These are phyloP conservation scores for Apamea epomidion DNA, from an alignment of 2,888 invertebrate genomes.

Conservation along the genomic window DNA sequence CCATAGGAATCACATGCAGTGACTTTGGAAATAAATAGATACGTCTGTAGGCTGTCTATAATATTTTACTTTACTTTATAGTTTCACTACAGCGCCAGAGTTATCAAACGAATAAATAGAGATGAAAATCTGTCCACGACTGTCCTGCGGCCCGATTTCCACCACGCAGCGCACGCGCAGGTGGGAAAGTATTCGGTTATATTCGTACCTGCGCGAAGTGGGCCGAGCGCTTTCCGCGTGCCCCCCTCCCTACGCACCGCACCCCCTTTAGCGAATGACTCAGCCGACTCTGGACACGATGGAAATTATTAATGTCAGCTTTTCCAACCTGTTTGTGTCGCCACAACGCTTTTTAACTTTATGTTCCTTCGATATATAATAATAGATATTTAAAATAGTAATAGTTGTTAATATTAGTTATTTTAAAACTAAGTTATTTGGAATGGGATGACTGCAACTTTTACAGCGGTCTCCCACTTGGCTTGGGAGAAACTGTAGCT, in stretches of 20 bases:
- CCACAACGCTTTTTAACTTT: conserved; percentile 55
- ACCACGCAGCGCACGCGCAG: conserved; percentile 78
- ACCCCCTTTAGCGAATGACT: conserved; percentile 71
- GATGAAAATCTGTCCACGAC: conserved; percentile 59
- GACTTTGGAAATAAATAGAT: background rate
- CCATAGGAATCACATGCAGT: background rate
- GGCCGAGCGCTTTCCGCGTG: conserved; percentile 84
- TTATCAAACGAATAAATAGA: conserved; percentile 20
- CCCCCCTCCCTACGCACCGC: conserved; percentile 63
- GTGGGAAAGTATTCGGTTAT: conserved; percentile 88
- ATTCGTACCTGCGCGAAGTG: conserved; percentile 87
- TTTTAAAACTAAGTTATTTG: conserved; percentile 57
- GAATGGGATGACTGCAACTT: conserved; percentile 33
- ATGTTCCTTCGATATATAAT: conserved; percentile 29
- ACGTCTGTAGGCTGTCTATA: background rate
- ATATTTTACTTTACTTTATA: too few species aligned
- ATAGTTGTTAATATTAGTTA: conserved; percentile 50
- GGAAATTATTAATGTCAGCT: conserved; percentile 70
- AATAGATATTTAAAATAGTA: conserved; percentile 42
- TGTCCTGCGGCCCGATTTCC: conserved; percentile 75
- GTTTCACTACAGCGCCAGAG: conserved; percentile 6
- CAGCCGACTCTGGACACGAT: conserved; percentile 72
- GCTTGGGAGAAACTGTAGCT: background rate
- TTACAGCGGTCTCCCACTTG: conserved; percentile 8
- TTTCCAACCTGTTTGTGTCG: conserved; percentile 65